phyloP scores from a whole-genome alignment of 2,888 invertebrate genomes.

The Uloborus plumipes region DNA sequence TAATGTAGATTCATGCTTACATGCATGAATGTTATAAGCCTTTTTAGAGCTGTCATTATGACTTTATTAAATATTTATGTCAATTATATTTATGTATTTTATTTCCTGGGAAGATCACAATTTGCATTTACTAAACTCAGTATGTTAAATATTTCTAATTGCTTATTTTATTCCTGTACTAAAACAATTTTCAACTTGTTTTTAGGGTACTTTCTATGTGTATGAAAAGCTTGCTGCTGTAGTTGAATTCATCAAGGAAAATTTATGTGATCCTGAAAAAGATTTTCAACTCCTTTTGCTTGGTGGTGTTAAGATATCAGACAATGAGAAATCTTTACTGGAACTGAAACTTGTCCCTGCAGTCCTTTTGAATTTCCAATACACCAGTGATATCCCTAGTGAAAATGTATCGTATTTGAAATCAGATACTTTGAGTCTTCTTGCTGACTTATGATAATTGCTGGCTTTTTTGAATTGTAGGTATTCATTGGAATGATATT shows the following conservation, averaged over 20 bases:
- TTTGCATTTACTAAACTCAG: too few relatives aligned
- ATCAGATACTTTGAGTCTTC: constrained; percentile 81
- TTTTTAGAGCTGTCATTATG: neutral
- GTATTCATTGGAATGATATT: neutral
- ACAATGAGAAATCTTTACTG: constrained; percentile 81
- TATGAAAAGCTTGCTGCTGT: constrained; percentile 83
- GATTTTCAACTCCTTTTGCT: constrained; percentile 63
- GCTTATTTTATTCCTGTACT: too few relatives aligned
- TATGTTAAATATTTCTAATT: too few relatives aligned
- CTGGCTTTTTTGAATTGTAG: neutral
- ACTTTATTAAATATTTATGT: neutral
- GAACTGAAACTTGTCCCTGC: constrained; percentile 88
- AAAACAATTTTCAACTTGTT: constrained; percentile 59
- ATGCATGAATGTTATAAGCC: too few relatives aligned
- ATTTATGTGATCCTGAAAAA: constrained; percentile 76
- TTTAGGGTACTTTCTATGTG: constrained; percentile 89
- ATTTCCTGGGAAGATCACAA: too few relatives aligned
- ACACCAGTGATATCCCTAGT: constrained; percentile 73
- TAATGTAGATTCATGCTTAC: too few relatives aligned
- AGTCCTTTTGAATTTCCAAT: constrained; percentile 81
- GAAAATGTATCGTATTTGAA: constrained; percentile 78
- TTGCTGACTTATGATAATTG: constrained; percentile 20
- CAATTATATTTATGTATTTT: too few relatives aligned
- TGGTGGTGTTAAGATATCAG: constrained; percentile 73
- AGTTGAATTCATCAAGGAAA: constrained; percentile 84